A percentile compares a stretch with the other conserved stretches of the same genome.
These are phyloP conservation scores for Melinaea menophilus DNA, from an alignment of 2,888 invertebrate species.

Conservation along the genomic window DNA sequence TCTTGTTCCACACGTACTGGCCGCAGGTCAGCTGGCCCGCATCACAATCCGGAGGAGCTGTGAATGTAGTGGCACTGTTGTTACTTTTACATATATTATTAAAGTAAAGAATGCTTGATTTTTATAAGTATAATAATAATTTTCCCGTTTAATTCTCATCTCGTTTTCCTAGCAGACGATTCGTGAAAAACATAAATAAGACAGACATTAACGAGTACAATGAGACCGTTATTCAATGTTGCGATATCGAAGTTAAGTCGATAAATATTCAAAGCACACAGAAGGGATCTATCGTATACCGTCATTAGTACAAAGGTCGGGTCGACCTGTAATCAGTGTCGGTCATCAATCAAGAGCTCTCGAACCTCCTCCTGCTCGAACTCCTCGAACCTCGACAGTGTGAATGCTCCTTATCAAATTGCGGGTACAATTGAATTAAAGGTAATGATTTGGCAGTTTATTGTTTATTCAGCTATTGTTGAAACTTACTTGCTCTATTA, in stretches of 20 bases:
- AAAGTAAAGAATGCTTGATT: too few species aligned
- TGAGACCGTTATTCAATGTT: conserved; percentile 13
- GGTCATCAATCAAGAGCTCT: conserved; percentile 30
- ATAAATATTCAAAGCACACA: conserved; percentile 34
- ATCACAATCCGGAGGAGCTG: conserved; percentile 97
- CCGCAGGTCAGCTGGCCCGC: conserved; percentile 93
- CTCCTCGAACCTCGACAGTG: conserved; percentile 8
- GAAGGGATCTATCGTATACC: conserved; percentile 31
- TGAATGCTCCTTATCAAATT: conserved; percentile 20
- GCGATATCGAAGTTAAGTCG: conserved; percentile 6
- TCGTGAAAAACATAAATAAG: conserved; percentile 12
- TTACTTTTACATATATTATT: background rate
- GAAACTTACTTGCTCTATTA: conserved; percentile 4
- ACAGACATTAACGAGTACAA: conserved; percentile 6
- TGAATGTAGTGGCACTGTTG: conserved; percentile 36
- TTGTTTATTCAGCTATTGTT: conserved; percentile 28
- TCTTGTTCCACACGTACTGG: conserved; percentile 96
- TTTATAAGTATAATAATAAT: too few species aligned
- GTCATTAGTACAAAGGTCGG: conserved; percentile 32
- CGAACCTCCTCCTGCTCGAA: conserved; percentile 2
- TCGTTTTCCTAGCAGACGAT: too few species aligned
- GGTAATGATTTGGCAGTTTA: conserved; percentile 34
- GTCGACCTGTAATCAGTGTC: conserved; percentile 30
- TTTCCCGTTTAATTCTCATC: too few species aligned
- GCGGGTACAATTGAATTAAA: conserved; percentile 32